These are phyloP conservation scores for Tringa solitaria DNA, from an alignment of 2,113 vertebrate species.

Conservation along the genomic window DNA sequence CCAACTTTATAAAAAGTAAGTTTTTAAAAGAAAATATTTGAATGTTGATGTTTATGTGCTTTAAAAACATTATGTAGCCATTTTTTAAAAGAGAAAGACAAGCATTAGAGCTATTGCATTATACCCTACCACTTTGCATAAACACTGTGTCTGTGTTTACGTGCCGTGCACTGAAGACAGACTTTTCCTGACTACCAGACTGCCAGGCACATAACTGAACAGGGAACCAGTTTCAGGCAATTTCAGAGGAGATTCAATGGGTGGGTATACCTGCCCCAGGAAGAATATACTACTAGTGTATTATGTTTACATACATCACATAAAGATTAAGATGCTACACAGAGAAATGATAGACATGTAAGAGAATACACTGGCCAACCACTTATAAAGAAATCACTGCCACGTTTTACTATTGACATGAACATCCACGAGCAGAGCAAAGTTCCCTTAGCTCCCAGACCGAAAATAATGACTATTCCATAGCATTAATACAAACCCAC, in stretches of 20 bases:
- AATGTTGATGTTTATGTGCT: not conserved
- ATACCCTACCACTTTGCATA: not conserved
- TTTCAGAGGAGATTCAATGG: not conserved
- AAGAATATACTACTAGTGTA: not conserved
- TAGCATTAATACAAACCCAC: not conserved
- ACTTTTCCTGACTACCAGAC: not conserved
- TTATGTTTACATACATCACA: not conserved
- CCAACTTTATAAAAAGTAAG: not conserved
- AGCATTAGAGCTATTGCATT: not conserved
- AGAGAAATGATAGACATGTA: not conserved
- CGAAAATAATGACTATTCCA: accelerated
- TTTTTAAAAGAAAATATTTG: not conserved
- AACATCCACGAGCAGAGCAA: not conserved
- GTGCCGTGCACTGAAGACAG: not conserved
- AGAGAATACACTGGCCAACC: not conserved
- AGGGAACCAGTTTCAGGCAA: not conserved
- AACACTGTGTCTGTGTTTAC: not conserved
- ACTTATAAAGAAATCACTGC: not conserved
- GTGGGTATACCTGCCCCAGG: not conserved
- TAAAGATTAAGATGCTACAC: not conserved
- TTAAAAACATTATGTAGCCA: not conserved
- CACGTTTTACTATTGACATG: not conserved
- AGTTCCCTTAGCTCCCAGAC: not conserved
- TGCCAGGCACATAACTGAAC: not conserved
- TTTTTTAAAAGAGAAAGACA: not conserved